phyloP scores from a whole-genome alignment of 2,888 invertebrate species.

The Thumatha senex region DNA sequence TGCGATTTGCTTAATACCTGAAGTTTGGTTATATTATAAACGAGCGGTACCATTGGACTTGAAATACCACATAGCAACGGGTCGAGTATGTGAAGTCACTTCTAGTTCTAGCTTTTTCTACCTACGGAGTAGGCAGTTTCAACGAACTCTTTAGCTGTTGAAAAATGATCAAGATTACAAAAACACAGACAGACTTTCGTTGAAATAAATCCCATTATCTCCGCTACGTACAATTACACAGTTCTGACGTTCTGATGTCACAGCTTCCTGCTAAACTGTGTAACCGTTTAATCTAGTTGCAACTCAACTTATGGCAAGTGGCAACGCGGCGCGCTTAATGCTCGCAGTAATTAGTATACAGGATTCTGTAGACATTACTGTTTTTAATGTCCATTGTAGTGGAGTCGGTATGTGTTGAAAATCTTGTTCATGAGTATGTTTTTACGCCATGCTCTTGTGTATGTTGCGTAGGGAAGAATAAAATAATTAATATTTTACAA shows the following conservation, averaged over 20 bases:
- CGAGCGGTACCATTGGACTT: no score
- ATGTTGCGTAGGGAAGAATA: no score
- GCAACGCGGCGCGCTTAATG: conserved; percentile 55
- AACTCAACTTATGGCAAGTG: conserved; percentile 45
- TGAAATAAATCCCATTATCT: conserved; percentile 13
- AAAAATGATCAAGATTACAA: conserved; percentile 1
- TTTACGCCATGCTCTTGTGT: no score
- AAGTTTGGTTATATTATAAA: no score
- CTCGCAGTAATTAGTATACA: conserved; percentile 62
- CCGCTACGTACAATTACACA: conserved; percentile 20
- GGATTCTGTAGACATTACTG: conserved; percentile 63
- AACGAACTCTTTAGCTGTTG: no score
- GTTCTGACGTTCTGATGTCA: conserved; percentile 27
- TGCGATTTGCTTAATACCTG: no score
- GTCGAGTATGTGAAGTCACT: no score
- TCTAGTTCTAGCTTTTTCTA: no score
- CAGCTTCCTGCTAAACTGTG: conserved; percentile 28
- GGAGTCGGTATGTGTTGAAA: conserved; percentile 2
- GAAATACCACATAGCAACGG: no score
- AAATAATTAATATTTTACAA: no score
- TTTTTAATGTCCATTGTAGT: conserved; percentile 52
- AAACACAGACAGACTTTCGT: conserved; percentile 9
- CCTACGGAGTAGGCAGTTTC: no score
- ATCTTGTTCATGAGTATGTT: not conserved
- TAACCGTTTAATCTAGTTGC: conserved; percentile 51